Base-by-base conservation (phyloP, 1,140 invertebrate species). In the Phthorimaea operculella region DNA sequence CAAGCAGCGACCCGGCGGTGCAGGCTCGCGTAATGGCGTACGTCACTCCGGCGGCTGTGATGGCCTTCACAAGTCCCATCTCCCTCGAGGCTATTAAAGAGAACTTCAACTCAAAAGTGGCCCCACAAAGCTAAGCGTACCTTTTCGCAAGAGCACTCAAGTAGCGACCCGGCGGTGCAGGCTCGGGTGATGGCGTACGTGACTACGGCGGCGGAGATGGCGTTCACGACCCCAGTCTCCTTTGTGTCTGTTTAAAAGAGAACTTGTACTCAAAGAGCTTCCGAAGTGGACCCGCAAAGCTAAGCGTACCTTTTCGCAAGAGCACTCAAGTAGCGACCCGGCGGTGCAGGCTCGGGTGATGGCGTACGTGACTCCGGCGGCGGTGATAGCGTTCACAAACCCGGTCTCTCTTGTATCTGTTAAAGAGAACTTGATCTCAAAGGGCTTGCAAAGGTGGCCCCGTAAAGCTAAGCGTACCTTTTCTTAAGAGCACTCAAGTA, bases 141-240 rank as follows among this genome's bases (percentile, higher is more conserved):
- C 81, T 84, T 92, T 84, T 95, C 94, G 85, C 96, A 98, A 44
- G 93, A 92, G 76, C 96, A 98, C 68, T 94, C 92, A 16, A 93
- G 88, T 33, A 97, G 87, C 55, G 93, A 89, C 33, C 95, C 96
- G 74, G 92, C 92, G 47, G 94, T 94, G 85, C 96, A 98, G 11
- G 94, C 94, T 68, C 94, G 88, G 34, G 95, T 96, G 60, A 98
- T 91, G 34, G 95, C 90, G 79, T 92, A 94, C 18, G 94, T 94
- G 8, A 98, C 93, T 2, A 96, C 96, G 3, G 96, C 96, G 1
- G 96, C 91, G 4, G 93, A 94, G 64, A 98, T 94, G n/a, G 96
- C 95, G 81, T 97, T 95, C 57, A 97, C 92, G 83, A 97, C 98
- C 16, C 93, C 94, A 39, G 95, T 95, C n/a, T n/a, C n/a, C n/a